Conservation (phyloP, 2,113 vertebrate species). For the Piliocolobus tephrosceles region DNA sequence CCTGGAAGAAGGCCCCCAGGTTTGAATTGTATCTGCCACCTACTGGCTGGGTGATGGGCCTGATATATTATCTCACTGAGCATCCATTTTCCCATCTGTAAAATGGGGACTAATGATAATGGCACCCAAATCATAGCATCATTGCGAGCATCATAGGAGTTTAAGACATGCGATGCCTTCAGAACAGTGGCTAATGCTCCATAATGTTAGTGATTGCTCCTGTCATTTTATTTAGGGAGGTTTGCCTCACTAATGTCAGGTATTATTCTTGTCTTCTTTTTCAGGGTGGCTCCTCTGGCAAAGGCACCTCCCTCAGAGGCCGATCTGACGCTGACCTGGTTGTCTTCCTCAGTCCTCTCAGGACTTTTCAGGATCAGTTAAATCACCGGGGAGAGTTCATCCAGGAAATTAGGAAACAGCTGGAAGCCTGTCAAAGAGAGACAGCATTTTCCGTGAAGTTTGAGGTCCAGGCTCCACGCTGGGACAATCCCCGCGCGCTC, state of each 20-base stretch:
- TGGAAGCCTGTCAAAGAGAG: background rate
- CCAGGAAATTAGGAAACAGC: background rate
- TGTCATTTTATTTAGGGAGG: background rate
- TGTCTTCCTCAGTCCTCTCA: conserved; percentile 52
- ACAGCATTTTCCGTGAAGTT: fast-evolving
- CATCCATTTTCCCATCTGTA: too few relatives aligned
- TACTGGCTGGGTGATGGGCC: background rate
- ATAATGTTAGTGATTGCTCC: background rate
- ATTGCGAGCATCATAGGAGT: fast-evolving
- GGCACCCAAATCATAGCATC: background rate
- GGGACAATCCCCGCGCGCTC: background rate
- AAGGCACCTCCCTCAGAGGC: conserved; percentile 56
- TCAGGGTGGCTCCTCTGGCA: conserved; percentile 62
- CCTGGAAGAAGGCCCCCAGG: background rate
- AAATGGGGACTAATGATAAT: background rate
- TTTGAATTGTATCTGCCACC: background rate
- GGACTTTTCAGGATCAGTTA: conserved; percentile 55
- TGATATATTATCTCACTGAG: background rate
- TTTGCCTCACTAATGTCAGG: fast-evolving
- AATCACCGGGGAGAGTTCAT: background rate
- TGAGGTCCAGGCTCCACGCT: fast-evolving
- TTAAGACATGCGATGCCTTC: background rate
- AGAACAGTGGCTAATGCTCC: fast-evolving
- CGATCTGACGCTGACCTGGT: conserved; percentile 68
- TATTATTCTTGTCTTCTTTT: background rate